Conservation (phyloP, 2,797 vertebrate species). For the Thripadectes ignobilis region DNA sequence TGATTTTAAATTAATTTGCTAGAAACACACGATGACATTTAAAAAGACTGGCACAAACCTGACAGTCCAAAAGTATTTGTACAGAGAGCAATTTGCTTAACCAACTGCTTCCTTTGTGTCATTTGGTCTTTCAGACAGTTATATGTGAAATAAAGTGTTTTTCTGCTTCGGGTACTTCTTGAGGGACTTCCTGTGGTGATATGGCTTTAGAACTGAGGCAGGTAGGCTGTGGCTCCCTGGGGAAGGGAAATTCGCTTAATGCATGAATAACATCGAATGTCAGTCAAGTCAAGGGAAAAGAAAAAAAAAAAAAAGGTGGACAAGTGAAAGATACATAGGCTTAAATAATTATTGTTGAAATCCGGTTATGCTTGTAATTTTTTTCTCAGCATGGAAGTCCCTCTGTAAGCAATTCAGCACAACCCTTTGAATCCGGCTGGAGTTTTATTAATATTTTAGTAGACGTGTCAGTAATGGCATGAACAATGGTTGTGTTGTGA, state of each 20-base stretch:
- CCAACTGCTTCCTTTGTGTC: constrained; percentile 51
- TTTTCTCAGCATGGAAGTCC: constrained; percentile 60
- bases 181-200: constrained; percentile 38
- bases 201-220: constrained; percentile 37
- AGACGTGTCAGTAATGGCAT: background rate
- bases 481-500: background rate
- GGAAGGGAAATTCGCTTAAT: constrained; percentile 33
- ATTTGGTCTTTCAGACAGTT: constrained; percentile 27
- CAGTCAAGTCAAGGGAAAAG: background rate
- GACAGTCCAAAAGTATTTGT: constrained; percentile 38
- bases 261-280: background rate
- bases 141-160: constrained; percentile 41
- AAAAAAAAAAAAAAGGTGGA: background rate
- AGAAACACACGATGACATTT: constrained; percentile 24
- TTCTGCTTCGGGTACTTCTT: constrained; percentile 24
- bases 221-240: background rate
- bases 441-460: constrained; percentile 60
- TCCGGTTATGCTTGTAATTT: constrained; percentile 42
- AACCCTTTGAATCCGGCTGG: constrained; percentile 4
- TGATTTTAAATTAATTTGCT: constrained; percentile 69
- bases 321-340: constrained; percentile 48
- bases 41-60: constrained; percentile 30
- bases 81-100: constrained; percentile 51
- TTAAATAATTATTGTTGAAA: constrained; percentile 56
- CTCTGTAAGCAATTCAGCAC: constrained; percentile 31